Evolutionary conservation across 2,888 invertebrate genomes (phyloP).

Genomic region (Rhyacophila evoluta): DNA sequence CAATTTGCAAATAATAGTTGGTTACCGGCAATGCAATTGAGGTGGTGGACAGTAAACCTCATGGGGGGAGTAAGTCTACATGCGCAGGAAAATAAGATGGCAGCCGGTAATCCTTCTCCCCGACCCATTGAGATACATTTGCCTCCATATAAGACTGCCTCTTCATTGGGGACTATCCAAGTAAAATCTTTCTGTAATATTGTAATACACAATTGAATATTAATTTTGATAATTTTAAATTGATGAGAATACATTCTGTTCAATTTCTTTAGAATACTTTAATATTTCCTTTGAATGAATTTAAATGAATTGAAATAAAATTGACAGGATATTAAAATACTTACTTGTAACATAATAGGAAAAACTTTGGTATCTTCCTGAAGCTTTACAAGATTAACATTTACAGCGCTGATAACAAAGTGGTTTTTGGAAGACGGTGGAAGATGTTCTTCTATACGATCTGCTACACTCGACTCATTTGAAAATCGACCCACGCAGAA

Average conservation of each 20-base stretch:
- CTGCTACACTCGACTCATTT: slow-evolving; percentile 27
- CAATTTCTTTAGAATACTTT: too few species aligned
- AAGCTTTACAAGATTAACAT: slow-evolving; percentile 28
- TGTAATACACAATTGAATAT: neutral
- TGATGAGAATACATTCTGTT: too few species aligned
- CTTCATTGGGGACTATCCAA: slow-evolving; percentile 30
- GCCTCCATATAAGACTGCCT: slow-evolving; percentile 34
- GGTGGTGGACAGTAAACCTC: slow-evolving; percentile 39
- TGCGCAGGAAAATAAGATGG: slow-evolving; percentile 39
- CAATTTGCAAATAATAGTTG: neutral
- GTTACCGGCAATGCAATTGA: slow-evolving; percentile 38
- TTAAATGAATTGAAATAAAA: too few species aligned
- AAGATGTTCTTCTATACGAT: slow-evolving; percentile 38
- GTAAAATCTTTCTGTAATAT: slow-evolving; percentile 33
- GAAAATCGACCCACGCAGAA: slow-evolving; percentile 33
- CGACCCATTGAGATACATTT: neutral
- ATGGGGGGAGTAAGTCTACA: slow-evolving; percentile 37
- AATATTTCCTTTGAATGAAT: too few species aligned
- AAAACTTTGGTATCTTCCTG: slow-evolving; percentile 27
- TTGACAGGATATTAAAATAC: too few species aligned
- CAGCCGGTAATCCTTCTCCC: slow-evolving; percentile 22
- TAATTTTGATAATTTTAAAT: too few species aligned
- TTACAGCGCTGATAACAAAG: slow-evolving; percentile 35
- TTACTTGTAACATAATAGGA: slow-evolving; percentile 35
- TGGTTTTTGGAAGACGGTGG: slow-evolving; percentile 37